A percentile compares a stretch with the other conserved stretches of the same genome.
These are phyloP conservation scores for Drosophila lowei DNA, from an alignment of 1,140 invertebrate genomes.

Conservation along the genomic window DNA sequence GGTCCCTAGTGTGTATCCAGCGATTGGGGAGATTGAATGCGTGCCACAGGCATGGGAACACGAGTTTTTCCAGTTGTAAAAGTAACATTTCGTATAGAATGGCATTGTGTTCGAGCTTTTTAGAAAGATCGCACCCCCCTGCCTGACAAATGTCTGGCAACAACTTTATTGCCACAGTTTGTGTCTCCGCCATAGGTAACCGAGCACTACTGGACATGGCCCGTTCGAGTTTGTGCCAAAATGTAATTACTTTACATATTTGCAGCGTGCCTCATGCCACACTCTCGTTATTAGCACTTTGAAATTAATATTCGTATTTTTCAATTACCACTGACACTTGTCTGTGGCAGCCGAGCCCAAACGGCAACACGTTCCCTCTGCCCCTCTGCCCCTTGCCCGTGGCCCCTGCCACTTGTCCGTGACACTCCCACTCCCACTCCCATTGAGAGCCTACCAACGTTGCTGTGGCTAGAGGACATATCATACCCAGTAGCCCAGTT, in stretches of 20 bases:
- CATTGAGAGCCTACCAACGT: conserved; percentile 58
- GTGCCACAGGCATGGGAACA: too few species aligned
- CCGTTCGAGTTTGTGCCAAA: too few species aligned
- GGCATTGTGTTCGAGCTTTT: too few species aligned
- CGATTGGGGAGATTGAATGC: conserved; percentile 24
- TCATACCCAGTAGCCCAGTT: conserved; percentile 6
- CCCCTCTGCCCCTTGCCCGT: neutral
- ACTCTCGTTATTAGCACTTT: conserved; percentile 51
- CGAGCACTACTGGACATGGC: too few species aligned
- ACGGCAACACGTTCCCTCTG: conserved; percentile 2
- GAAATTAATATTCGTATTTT: conserved; percentile 79
- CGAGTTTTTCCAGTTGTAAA: too few species aligned
- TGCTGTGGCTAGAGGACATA: conserved; percentile 51
- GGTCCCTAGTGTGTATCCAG: conserved; percentile 31
- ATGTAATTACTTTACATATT: conserved; percentile 75
- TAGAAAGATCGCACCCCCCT: too few species aligned
- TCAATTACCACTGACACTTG: conserved; percentile 80
- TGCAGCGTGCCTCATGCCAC: conserved; percentile 50
- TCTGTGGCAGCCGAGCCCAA: conserved; percentile 67
- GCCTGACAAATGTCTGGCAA: too few species aligned
- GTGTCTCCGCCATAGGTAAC: too few species aligned
- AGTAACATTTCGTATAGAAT: too few species aligned
- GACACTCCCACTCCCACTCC: neutral
- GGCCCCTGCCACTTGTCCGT: neutral
- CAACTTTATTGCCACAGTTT: too few species aligned